Percentiles rank a stretch among this genome's conserved stretches.
These are phyloP conservation scores for Elmis aenea DNA, from an alignment of 2,888 invertebrate genomes.

Conservation along the genomic window DNA sequence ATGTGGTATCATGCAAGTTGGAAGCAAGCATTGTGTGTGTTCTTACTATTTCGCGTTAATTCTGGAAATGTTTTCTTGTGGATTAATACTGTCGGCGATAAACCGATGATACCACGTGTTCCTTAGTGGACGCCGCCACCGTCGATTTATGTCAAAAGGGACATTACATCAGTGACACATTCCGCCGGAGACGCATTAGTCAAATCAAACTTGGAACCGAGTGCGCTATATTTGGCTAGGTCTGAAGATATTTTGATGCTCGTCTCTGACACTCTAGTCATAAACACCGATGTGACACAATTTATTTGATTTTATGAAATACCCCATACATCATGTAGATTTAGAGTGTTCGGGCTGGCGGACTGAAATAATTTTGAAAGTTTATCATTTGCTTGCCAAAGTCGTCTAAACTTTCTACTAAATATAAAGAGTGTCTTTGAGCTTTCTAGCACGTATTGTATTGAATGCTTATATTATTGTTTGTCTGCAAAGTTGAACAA, in stretches of 20 bases:
- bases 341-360: slow-evolving; percentile 18
- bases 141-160: slow-evolving; percentile 31
- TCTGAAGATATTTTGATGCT: slow-evolving; percentile 21
- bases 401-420: slow-evolving; percentile 14
- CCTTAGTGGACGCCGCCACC: slow-evolving; percentile 12
- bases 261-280: slow-evolving; percentile 17
- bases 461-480: too few relatives aligned
- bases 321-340: slow-evolving; percentile 22
- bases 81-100: not conserved
- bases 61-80: too few relatives aligned
- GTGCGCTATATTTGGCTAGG: slow-evolving; percentile 23
- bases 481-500: too few relatives aligned
- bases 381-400: slow-evolving; percentile 23
- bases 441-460: too few relatives aligned
- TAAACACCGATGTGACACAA: slow-evolving; percentile 22
- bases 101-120: slow-evolving; percentile 6
- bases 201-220: slow-evolving; percentile 26
- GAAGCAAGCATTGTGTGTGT: too few relatives aligned
- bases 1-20: too few relatives aligned
- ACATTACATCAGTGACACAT: slow-evolving; percentile 31
- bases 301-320: slow-evolving; percentile 25
- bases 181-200: slow-evolving; percentile 29
- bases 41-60: too few relatives aligned
- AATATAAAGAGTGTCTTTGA: too few relatives aligned
- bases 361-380: slow-evolving; percentile 23